phyloP scores from a whole-genome alignment of 2,797 vertebrate genomes.

The Mus spretus region DNA sequence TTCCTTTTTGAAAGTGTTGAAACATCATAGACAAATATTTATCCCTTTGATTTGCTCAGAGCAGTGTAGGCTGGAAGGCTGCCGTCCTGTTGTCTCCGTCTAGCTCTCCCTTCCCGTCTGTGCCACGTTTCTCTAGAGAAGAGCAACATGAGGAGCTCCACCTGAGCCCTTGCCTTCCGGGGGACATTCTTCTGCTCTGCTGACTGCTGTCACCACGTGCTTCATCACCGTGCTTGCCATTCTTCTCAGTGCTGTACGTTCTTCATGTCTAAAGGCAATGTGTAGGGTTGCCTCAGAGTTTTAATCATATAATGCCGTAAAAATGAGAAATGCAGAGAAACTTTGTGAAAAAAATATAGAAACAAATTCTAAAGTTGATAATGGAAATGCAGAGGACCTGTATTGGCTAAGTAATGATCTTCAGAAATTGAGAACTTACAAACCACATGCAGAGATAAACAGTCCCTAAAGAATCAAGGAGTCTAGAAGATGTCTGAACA shows the following conservation, averaged over 20 bases:
- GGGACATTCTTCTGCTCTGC: not conserved
- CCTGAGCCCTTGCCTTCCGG: not conserved
- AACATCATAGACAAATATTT: not conserved
- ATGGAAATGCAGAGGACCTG: not conserved
- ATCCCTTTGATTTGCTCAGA: constrained; percentile 15
- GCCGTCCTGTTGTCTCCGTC: not conserved
- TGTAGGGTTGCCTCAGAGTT: constrained; percentile 31
- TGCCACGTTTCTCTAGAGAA: not conserved
- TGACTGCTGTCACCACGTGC: not conserved
- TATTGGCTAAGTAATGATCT: not conserved
- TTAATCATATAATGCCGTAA: not conserved
- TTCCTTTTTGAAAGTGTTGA: constrained; percentile 47
- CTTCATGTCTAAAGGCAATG: not conserved
- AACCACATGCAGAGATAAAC: not conserved
- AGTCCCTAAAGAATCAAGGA: not conserved
- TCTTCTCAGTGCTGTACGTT: not conserved
- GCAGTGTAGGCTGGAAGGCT: not conserved
- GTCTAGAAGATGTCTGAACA: not conserved
- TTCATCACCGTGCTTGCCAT: not conserved
- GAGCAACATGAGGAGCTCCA: not conserved
- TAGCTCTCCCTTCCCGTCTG: not conserved
- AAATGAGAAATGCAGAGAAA: constrained; percentile 16
- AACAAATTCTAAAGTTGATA: not conserved
- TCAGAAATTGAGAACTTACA: not conserved
- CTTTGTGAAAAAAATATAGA: constrained; percentile 12